Base-by-base conservation (phyloP, 2,113 vertebrate genomes). In the Notothenia rossii region DNA sequence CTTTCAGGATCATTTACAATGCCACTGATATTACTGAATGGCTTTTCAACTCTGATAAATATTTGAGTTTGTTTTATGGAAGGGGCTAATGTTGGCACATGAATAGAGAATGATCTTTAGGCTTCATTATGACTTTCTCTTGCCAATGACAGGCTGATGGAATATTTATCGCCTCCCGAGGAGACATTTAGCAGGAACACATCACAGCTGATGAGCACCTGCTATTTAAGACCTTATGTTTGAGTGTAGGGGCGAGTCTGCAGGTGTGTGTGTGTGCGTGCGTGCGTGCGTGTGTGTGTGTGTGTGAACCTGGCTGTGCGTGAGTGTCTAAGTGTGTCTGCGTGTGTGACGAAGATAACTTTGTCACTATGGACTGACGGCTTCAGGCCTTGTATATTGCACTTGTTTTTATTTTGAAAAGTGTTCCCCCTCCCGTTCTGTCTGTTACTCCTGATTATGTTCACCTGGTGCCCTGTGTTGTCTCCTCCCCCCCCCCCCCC, bases 31-130 rank as follows among this genome's bases (percentile, higher is more conserved):
- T 95, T 95, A 96, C 93, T 53, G 94, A 96, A 95, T 93, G 95
- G 94, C 96, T 96, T 96, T 77, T 70, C 40, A 49, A 25, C 65
- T 92, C 94, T 96, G 96, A 96, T 97, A 96, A 97, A 98, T 97
- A 97, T 97, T 97, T 97, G 95, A 97, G 95, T 96, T 96, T 96
- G 95, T 96, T 97, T 96, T 95, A 95, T 92, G 91, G 96, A 96
- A 90, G 72, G 72, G 95, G 94, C 93, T 95, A 97, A 96, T 95
- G 95, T 94, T 96, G 96, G 96, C 96, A 96, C 95, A 96, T 96
- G 95, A 97, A 97, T 96, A 96, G 96, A 95, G 94, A 97, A 97
- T 96, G 96, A 96, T 96, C 95, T 95, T 97, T 95, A 97, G 95
- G 96, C 93, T 96, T 98, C 96, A 95, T 97, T 97, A 96, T 96